Evolutionary conservation across 2,113 vertebrate species (phyloP).

Genomic region (Paradisaea rubra): DNA sequence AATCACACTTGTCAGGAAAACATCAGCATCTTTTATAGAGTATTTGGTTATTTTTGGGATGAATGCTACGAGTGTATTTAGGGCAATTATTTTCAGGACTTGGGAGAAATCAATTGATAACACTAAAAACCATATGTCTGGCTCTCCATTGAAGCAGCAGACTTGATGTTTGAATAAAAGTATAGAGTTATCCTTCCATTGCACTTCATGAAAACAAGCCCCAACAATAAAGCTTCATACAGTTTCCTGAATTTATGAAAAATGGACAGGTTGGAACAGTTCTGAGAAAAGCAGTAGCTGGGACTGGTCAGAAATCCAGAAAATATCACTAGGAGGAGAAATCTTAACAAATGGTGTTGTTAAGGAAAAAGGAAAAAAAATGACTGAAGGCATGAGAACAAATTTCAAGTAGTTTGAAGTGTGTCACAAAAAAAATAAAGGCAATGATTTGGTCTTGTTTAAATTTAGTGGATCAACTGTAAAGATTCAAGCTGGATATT

Average conservation of each 20-base stretch:
- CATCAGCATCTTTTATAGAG: not conserved
- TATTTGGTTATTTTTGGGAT: slow-evolving; percentile 41
- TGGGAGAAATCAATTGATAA: slow-evolving; percentile 24
- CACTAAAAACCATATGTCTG: not conserved
- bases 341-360: not conserved
- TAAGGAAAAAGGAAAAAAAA: not conserved
- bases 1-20: slow-evolving; percentile 49
- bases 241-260: not conserved
- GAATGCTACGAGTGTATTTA: not conserved
- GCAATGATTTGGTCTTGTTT: not conserved
- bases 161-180: not conserved
- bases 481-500: not conserved
- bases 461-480: not conserved
- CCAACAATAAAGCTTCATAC: not conserved
- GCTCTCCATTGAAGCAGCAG: not conserved
- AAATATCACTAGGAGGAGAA: not conserved
- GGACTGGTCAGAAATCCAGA: not conserved
- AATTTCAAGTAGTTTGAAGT: not conserved
- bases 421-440: not conserved
- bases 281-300: not conserved
- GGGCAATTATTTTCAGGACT: slow-evolving; percentile 34
- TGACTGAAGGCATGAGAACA: not conserved
- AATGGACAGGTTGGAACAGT: not conserved
- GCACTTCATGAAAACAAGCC: not conserved
- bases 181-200: not conserved